These are phyloP conservation scores for Marcusenius ussheri DNA, from an alignment of 2,113 vertebrate genomes.

Conservation along the genomic window DNA sequence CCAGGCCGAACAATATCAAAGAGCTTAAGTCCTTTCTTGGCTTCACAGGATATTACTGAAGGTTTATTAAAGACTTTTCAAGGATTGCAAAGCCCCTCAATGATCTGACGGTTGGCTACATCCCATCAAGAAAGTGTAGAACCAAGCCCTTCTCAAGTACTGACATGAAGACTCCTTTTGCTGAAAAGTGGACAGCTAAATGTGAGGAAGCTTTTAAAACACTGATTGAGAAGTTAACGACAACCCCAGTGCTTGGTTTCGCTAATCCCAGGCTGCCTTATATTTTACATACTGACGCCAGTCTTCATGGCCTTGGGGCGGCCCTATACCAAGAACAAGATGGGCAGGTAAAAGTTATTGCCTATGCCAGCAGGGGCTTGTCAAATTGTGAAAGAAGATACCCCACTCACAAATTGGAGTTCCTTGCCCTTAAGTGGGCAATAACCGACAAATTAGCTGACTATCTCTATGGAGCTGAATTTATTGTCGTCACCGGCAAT, in stretches of 20 bases:
- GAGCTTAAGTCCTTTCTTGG: background rate
- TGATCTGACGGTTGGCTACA: slow-evolving; percentile 10
- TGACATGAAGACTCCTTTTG: too few species aligned
- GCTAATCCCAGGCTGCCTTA: background rate
- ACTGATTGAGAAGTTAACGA: slow-evolving; percentile 2
- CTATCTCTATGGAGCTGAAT: too few species aligned
- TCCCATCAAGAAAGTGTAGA: background rate
- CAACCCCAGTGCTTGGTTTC: slow-evolving; percentile 1
- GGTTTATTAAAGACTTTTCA: background rate
- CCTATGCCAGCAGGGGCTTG: too few species aligned
- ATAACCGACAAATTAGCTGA: too few species aligned
- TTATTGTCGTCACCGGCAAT: too few species aligned
- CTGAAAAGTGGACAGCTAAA: too few species aligned
- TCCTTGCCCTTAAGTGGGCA: too few species aligned
- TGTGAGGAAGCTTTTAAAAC: background rate
- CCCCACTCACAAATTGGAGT: background rate
- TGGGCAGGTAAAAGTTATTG: background rate
- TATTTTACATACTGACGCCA: background rate
- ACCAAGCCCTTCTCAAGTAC: too few species aligned
- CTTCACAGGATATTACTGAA: too few species aligned
- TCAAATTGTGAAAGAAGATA: too few species aligned
- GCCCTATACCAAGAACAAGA: slow-evolving; percentile 9
- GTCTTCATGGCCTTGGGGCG: background rate
- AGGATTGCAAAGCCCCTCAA: background rate
- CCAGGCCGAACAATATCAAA: background rate